Evolutionary conservation across 1,140 invertebrate species (phyloP), one percentile per base, ranked within the genome.

Genomic region (Artemia franciscana): DNA sequence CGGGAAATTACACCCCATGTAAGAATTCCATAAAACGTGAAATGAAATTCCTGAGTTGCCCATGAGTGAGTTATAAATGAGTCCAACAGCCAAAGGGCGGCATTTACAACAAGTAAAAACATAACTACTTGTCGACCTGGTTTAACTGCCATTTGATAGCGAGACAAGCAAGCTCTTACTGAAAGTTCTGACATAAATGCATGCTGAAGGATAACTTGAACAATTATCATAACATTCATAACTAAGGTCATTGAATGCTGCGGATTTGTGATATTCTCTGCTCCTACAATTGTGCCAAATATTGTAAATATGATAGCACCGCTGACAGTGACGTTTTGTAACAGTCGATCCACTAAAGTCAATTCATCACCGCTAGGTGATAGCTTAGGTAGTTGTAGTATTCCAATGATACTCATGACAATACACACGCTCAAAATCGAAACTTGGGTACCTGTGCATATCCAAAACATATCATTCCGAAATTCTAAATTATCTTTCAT

Each of bases 71-170:
- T 80, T 62, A 83, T 80, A 61, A 84, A 83, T 5, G 80, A 82
- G 63, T 82, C 80, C 59, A 82, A 79, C 0, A 82, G 75, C 82
- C 82, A 84, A 2, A 84, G 70, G 0, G 82, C 80, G 3, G 81
- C 74, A 67, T 85, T 84, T 62, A 78, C 78, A 64, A 84, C 81
- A 1, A 84, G 71, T 12, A 84, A 70, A 67, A 83, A 84, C 0
- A 81, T 84, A 39, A 84, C 76, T 2, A 83, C 74, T 63, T 83
- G 80, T 5, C 83, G 70, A 2, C 79, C 83, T 0, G 83, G 82
- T 64, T 82, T 82, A 0, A 74, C 71, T 28, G 75, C 66, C 66
- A 77, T 72, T 64, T 79, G 78, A 64, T 75, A 74, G 1, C 77
- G 70, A 0, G 78, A 78, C 30, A 77, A 72, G 57, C 77, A 78